Base-by-base conservation (phyloP, 2,888 invertebrate genomes). In the Abrostola tripartita region DNA sequence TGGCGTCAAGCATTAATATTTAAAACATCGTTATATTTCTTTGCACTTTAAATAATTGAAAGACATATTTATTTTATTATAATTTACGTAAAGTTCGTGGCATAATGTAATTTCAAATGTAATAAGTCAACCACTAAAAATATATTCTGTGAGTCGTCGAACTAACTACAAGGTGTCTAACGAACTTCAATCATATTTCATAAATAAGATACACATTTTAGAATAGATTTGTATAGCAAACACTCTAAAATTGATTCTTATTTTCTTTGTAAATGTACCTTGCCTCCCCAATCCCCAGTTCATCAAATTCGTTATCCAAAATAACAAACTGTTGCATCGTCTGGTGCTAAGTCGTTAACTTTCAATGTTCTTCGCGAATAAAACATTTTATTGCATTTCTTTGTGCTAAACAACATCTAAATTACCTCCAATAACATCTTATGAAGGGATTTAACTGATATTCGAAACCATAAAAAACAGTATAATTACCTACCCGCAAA, bases 281-380 rank as follows among this genome's bases (percentile, higher is more conserved):
- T 24, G 24, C 24, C 24, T 24, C 24, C 24, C 24, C 24, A 24
- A 24, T n/a, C 37, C 36, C 6, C 35, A 47, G 55, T 68, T 59
- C 54, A 61, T 51, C n/a, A 41, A 66, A 74, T 65, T 62, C 54
- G 42, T 63, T 75, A 70, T 38, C 5, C 5, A 7, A 57, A 52
- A 36, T 11, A 60, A 37, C 55, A 61, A 74, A 58, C 55, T 66
- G 61, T 65, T 60, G 42, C 51, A 58, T 35, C 24, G 58, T 61
- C 47, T 24, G 36, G 6, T 8, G n/a, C 6, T 5, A 47, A 10
- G 35, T 52, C 51, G 61, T 78, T 60, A 60, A 74, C n/a, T 55
- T 66, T 53, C 55, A 66, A 62, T 71, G 56, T 40, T 70, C 68
- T 68, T 37, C 6, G 38, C 7, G 6, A 35, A 54, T n/a, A 59